These are phyloP conservation scores for Bombus pyrosoma DNA, from an alignment of 1,140 invertebrate genomes.

Conservation along the genomic window DNA sequence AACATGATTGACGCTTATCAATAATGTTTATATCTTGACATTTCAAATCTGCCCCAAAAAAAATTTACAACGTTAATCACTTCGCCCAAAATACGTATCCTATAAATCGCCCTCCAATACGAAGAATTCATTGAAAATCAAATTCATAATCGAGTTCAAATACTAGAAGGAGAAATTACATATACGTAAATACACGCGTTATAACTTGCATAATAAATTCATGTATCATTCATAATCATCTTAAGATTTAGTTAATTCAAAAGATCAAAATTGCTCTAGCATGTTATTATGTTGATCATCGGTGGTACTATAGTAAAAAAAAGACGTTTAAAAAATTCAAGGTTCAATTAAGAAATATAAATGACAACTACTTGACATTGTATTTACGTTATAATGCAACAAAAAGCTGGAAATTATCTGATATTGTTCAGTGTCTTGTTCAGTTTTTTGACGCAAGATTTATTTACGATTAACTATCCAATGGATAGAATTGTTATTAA, in stretches of 20 bases:
- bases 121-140: neutral
- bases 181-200: neutral
- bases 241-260: too few species aligned
- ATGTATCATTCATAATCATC: too few species aligned
- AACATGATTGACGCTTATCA: slow-evolving; percentile 14
- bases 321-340: neutral
- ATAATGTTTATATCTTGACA: neutral
- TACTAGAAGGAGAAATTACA: neutral
- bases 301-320: neutral
- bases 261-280: too few species aligned
- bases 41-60: neutral
- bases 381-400: neutral
- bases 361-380: neutral
- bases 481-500: neutral
- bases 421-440: neutral
- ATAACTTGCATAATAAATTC: neutral
- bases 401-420: neutral
- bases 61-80: neutral
- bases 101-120: too few species aligned
- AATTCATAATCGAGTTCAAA: neutral
- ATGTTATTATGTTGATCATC: too few species aligned
- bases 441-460: too few species aligned
- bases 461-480: neutral
- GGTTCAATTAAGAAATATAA: neutral
- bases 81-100: neutral